Percentiles rank a stretch among this genome's conserved stretches.
Evolutionary conservation across 2,797 vertebrate species (phyloP).

Genomic region (Sebastes taczanowskii): DNA sequence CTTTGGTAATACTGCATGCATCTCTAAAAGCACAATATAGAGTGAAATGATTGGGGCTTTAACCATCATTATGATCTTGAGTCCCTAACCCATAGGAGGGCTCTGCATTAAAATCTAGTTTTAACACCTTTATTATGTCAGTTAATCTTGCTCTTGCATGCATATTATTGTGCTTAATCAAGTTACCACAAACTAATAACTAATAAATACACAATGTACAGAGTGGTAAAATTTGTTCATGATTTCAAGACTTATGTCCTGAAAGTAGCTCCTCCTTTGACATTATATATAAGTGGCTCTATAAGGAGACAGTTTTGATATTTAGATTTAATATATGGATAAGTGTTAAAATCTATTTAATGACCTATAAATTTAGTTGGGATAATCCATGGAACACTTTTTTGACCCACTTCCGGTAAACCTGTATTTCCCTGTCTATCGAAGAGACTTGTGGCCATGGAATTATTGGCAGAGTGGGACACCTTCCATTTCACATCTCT

Average conservation of each 20-base stretch:
- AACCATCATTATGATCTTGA: neutral
- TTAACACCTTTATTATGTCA: neutral
- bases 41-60: neutral
- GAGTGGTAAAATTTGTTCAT: neutral
- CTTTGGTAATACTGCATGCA: neutral
- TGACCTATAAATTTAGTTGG: neutral
- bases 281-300: neutral
- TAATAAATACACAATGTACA: neutral
- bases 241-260: neutral
- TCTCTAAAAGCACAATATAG: neutral
- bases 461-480: constrained; percentile 20
- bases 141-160: neutral
- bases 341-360: neutral
- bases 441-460: neutral
- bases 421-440: neutral
- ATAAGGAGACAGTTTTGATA: neutral
- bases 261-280: neutral
- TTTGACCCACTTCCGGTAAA: neutral
- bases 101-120: neutral
- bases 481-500: neutral
- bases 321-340: neutral
- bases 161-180: neutral
- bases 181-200: neutral
- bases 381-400: neutral
- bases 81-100: neutral